Evolutionary conservation across 92 coral and sea anemone genomes (phyloP), one percentile per base, ranked within the genome.

Genomic region (Porites rus): DNA sequence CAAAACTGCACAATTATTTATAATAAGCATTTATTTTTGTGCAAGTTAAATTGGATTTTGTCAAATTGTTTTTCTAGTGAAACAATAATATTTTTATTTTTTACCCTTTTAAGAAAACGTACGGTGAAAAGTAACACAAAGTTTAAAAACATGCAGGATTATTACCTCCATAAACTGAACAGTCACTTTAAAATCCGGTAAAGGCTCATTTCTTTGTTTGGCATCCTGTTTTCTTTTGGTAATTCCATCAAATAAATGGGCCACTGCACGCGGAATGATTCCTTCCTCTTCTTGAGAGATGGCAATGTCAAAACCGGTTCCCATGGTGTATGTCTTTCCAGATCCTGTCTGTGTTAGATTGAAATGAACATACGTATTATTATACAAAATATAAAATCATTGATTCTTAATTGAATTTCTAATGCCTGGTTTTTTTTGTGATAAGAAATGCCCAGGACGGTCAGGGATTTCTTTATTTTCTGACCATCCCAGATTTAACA

Each of bases 241-340:
- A 59, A 97, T 97, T 20, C 98, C 99, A 72, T 80, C 87, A 90
- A 97, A 97, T 62, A 97, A 85, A 77, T 97, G 99, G 5, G 92
- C 89, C 2, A 97, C 99, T 46, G 99, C 99, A 21, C 99, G 87
- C 0, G 99, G 99, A 12, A 97, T 80, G 70, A 95, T 97, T 13
- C 99, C 99, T 66, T 95, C 99, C 78, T 95, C 99, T 53, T 95
- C 98, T 31, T 88, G 89, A 56, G 91, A 78, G 4, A 88, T 90
- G 70, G 93, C 91, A 4, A 97, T 92, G 85, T 97, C 99, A 93
- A 97, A 97, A 25, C 99, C 99, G 7, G 99, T 97, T 13, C 99
- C 99, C 99, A 97, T 97, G 10, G 99, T 95, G 81, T 95, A 97
- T 0, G 99, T 97, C 70, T 97, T 97, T 9, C 99, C 99, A 43